Evolutionary conservation across 2,888 invertebrate species (phyloP).

Genomic region (Meganola albula): DNA sequence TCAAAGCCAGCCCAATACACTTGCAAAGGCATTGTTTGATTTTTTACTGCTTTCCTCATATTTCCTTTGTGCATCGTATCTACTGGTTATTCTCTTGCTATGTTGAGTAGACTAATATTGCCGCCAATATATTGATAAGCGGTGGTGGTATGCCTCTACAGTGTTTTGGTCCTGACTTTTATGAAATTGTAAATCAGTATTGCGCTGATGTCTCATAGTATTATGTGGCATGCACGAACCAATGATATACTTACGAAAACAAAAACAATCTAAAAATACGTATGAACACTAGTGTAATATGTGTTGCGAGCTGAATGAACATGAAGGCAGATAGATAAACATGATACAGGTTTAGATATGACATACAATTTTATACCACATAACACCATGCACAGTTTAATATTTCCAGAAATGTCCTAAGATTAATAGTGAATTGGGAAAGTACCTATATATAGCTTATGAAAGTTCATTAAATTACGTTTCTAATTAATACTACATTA

Average conservation of each 20-base stretch:
- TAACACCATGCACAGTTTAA: slow-evolving; percentile 68
- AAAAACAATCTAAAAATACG: slow-evolving; percentile 25
- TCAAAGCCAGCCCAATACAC: slow-evolving; percentile 64
- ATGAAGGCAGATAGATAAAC: slow-evolving; percentile 21
- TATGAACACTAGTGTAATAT: slow-evolving; percentile 27
- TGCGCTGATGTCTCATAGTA: slow-evolving; percentile 63
- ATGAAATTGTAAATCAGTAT: slow-evolving; percentile 60
- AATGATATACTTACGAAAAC: slow-evolving; percentile 36
- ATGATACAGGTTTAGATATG: slow-evolving; percentile 30
- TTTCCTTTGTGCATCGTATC: slow-evolving; percentile 7
- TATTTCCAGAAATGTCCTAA: slow-evolving; percentile 29
- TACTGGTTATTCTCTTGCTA: slow-evolving; percentile 1
- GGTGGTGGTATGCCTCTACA: slow-evolving; percentile 48
- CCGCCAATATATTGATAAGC: neutral
- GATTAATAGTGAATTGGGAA: slow-evolving; percentile 28
- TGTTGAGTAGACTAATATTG: neutral
- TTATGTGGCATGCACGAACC: slow-evolving; percentile 70
- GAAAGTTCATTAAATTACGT: slow-evolving; percentile 1
- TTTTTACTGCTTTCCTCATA: no score
- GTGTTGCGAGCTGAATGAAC: slow-evolving; percentile 23
- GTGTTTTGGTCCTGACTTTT: slow-evolving; percentile 65
- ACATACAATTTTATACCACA: slow-evolving; percentile 55
- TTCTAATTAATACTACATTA: neutral
- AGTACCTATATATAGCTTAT: no score
- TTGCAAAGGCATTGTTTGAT: slow-evolving; percentile 64